Percentiles rank a stretch among this genome's conserved stretches.
Evolutionary conservation across 2,113 vertebrate species (phyloP).

Genomic region (Passer domesticus): DNA sequence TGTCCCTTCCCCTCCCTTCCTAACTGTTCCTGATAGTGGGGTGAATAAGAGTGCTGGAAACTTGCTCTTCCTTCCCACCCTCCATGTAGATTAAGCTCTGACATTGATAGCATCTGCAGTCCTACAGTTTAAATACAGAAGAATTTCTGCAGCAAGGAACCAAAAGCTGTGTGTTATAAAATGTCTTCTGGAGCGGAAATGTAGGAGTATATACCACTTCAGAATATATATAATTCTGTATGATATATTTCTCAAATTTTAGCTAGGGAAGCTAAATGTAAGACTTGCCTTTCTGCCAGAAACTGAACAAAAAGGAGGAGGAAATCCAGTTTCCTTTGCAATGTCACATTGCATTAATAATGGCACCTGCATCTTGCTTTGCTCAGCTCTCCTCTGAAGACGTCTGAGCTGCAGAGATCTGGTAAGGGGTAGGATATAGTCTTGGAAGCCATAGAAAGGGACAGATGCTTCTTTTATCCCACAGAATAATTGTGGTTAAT

Average conservation of each 20-base stretch:
- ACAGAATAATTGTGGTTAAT: neutral
- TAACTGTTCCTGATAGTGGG: neutral
- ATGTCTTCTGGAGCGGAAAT: neutral
- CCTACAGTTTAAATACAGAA: neutral
- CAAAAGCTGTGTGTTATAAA: neutral
- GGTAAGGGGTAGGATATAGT: fast-evolving
- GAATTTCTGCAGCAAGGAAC: neutral
- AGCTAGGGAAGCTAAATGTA: neutral
- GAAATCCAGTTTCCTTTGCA: neutral
- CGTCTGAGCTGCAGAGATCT: neutral
- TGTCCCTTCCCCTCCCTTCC: neutral
- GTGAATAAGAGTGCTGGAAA: neutral
- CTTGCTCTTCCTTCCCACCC: neutral
- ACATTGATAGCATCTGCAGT: neutral
- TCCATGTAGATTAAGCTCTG: neutral
- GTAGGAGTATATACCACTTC: neutral
- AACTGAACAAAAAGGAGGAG: neutral
- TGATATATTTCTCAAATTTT: neutral
- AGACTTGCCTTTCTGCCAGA: neutral
- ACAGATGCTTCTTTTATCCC: neutral
- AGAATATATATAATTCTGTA: neutral
- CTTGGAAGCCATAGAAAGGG: neutral
- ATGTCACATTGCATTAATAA: neutral
- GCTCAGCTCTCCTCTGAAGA: neutral
- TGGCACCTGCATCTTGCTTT: neutral